Base-by-base conservation (phyloP, 2,113 vertebrate species). In the Eleginops maclovinus region DNA sequence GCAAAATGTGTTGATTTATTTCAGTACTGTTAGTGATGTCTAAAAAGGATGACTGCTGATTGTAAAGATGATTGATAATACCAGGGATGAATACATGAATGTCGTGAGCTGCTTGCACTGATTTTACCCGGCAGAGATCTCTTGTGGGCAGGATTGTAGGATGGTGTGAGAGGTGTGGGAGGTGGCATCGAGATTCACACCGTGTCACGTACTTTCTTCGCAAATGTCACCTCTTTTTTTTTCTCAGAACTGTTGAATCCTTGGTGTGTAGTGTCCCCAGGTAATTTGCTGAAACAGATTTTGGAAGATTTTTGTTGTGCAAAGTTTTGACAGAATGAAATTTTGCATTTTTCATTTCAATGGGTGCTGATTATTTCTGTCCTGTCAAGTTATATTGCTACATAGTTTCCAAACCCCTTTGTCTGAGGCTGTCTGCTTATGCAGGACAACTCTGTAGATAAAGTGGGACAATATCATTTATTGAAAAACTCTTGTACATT, bases 151-250 rank as follows among this genome's bases (percentile, higher is more conserved):
- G 77, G 61, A 50, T 4, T 22, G 87, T 87, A 22, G 87, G 92
- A 91, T 85, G 91, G 89, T 91, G 89, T 90, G 92, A 91, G 88
- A 91, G 88, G 84, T 87, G 91, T 91, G 72, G 90, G 89, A 91
- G 88, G 89, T 77, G 90, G 71, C 84, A 53, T 74, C 24, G 28
- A 86, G 85, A 88, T 89, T 83, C 83, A 83, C 88, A 86, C 77
- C 43, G 55, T 89, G 89, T 91, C 92, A 90, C 85, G 78, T 83
- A 83, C 82, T 79, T 47, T 56, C 81, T 62, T 83, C 24, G 50
- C 72, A 90, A 75, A 89, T 83, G 84, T 81, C 90, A 73, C 79
- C 71, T 77, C 47, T 72, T 66, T 81, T 64, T 73, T 72, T 53
- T 60, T 60, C 41, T 3, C 28, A 41, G 51, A 70, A 47, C 54